Percentiles rank a stretch among this genome's conserved stretches.
Evolutionary conservation across 2,797 vertebrate genomes (phyloP).

Genomic region (Pseudochirops cupreus): DNA sequence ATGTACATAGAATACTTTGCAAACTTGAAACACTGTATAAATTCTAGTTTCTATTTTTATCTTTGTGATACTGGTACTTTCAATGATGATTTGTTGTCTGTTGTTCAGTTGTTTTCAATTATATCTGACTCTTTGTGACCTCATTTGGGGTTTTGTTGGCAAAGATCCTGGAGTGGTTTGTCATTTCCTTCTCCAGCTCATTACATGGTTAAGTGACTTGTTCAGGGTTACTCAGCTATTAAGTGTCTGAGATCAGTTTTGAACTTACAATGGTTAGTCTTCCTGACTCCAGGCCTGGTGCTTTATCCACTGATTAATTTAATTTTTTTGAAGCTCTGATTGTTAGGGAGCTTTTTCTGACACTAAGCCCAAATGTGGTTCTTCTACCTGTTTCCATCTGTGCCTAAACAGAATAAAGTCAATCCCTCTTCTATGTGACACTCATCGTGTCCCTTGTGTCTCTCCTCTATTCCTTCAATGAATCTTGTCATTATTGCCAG

Average conservation of each 20-base stretch:
- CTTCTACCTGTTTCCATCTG: background rate
- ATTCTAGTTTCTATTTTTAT: background rate
- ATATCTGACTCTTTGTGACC: background rate
- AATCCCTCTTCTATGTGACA: background rate
- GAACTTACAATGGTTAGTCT: background rate
- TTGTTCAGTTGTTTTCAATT: background rate
- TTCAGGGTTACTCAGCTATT: background rate
- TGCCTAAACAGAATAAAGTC: background rate
- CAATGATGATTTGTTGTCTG: background rate
- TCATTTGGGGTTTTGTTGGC: background rate
- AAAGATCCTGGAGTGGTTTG: background rate
- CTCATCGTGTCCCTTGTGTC: background rate
- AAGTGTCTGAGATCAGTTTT: background rate
- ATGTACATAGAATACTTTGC: background rate
- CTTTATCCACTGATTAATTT: background rate
- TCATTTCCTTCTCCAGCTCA: background rate
- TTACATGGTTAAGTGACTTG: background rate
- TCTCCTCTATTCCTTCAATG: background rate
- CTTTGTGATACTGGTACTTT: background rate
- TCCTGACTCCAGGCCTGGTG: background rate
- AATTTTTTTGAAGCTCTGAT: background rate
- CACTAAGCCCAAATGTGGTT: background rate
- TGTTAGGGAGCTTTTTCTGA: background rate
- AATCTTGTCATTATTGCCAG: background rate
- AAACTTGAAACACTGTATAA: background rate